Conservation (phyloP, 2,888 invertebrate species). For the Harpagoxenus sublaevis region DNA sequence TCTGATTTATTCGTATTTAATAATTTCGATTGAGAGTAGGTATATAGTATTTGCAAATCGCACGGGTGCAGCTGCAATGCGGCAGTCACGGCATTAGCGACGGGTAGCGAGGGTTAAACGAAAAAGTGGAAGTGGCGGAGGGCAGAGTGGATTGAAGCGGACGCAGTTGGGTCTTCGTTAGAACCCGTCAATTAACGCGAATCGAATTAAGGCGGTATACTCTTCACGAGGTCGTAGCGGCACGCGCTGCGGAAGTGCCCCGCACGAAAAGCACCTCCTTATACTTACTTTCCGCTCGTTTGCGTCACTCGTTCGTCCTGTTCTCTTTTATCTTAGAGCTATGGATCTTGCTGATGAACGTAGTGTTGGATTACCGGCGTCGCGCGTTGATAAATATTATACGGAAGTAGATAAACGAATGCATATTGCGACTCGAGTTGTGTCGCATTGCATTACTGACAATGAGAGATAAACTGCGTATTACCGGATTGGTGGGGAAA, state of each 20-base stretch:
- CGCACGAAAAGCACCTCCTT: slow-evolving; percentile 62
- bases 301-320: slow-evolving; percentile 44
- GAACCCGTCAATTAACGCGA: slow-evolving; percentile 79
- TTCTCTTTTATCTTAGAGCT: slow-evolving; percentile 40
- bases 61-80: slow-evolving; percentile 72
- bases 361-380: slow-evolving; percentile 20
- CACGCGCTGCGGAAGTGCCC: slow-evolving; percentile 57
- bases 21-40: slow-evolving; percentile 59
- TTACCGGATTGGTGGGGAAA: slow-evolving; percentile 23
- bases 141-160: slow-evolving; percentile 48
- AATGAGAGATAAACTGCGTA: slow-evolving; percentile 15
- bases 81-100: slow-evolving; percentile 59
- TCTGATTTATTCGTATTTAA: slow-evolving; percentile 74
- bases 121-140: slow-evolving; percentile 56
- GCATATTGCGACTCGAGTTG: not conserved
- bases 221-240: slow-evolving; percentile 56
- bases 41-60: slow-evolving; percentile 72
- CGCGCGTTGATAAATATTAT: slow-evolving; percentile 6
- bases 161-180: slow-evolving; percentile 75
- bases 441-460: not conserved
- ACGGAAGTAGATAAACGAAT: not conserved
- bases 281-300: slow-evolving; percentile 46
- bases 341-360: slow-evolving; percentile 47
- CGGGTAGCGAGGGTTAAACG: slow-evolving; percentile 23
- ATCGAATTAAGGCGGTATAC: slow-evolving; percentile 76